Base-by-base conservation (phyloP, 2,888 invertebrate genomes). In the Eubasilissa splendida region DNA sequence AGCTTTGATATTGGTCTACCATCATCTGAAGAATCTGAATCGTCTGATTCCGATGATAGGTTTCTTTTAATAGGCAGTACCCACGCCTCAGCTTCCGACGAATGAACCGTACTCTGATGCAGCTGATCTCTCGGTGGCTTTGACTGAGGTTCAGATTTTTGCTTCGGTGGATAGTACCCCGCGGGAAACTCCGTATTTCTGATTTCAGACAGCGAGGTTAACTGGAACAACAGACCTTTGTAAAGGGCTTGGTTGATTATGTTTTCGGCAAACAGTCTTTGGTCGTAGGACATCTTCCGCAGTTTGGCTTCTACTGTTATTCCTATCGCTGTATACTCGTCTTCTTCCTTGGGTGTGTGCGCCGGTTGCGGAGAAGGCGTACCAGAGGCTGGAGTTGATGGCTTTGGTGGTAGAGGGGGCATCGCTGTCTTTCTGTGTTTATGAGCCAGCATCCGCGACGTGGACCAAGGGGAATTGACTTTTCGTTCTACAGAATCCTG, bases 221-320 rank as follows among this genome's bases (percentile, higher is more conserved):
- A 75, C 79, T 85, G 84, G 74, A 82, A 84, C 50, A 81, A 73
- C 53, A 80, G 63, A 53, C 84, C 84, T 65, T 82, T 77, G 75
- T 80, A 84, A 33, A 84, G 74, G 3, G 82, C 81, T 76, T 83
- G 82, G 73, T 83, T 83, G 52, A 84, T 83, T 12, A 84, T 78
- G 65, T 83, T 83, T 76, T 82, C 83, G 0, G 83, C 81, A 65
- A 76, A 79, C 22, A 84, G 65, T 56, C 81, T 77, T 70, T 84
- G 84, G n/a, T 77, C 76, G 58, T 80, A 77, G 9, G 80, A 79
- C 82, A 84, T 82, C 50, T 77, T 82, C 11, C 82, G 65, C 33
- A 84, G 66, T 73, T 83, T 84, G 2, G 81, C 83, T 56, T 81
- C 84, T 3, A 84, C 83, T 9, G 77, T 81, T 42, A 84, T 59